These are phyloP conservation scores for Anagrus nilaparvatae DNA, from an alignment of 1,140 invertebrate species.

Conservation along the genomic window DNA sequence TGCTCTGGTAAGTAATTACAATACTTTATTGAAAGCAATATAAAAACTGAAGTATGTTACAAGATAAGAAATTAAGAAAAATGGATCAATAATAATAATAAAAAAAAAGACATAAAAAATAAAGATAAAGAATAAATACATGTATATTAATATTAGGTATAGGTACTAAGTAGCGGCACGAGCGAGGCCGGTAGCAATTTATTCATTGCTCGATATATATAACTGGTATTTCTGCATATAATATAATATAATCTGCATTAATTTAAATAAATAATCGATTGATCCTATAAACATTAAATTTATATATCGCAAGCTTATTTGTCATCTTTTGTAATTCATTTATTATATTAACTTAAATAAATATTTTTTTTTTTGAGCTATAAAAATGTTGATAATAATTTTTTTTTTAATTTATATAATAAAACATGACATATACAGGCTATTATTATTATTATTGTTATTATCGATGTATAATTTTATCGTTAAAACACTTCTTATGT, in stretches of 20 bases:
- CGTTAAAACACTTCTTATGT: no score
- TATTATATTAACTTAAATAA: no score
- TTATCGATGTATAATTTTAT: no score
- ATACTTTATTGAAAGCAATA: background rate
- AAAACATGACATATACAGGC: no score
- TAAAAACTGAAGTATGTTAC: background rate
- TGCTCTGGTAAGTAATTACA: background rate
- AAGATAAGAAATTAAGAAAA: slow-evolving; percentile 14
- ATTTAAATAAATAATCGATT: slow-evolving; percentile 46
- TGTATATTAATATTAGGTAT: slow-evolving; percentile 13
- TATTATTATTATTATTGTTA: no score
- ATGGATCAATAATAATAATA: slow-evolving; percentile 18
- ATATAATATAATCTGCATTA: slow-evolving; percentile 41
- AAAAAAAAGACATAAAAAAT: slow-evolving; percentile 18
- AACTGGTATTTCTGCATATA: slow-evolving; percentile 33
- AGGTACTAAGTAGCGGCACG: slow-evolving; percentile 35
- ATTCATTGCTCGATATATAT: slow-evolving; percentile 43
- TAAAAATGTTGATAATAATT: no score
- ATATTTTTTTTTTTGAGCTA: no score
- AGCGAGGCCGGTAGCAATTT: slow-evolving; percentile 41
- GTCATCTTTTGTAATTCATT: slow-evolving; percentile 36
- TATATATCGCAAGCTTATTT: slow-evolving; percentile 40
- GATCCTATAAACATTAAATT: slow-evolving; percentile 44
- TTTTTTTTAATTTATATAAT: no score
- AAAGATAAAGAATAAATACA: slow-evolving; percentile 18